phyloP scores from a whole-genome alignment of 2,113 vertebrate genomes.

The Semnornis frantzii region DNA sequence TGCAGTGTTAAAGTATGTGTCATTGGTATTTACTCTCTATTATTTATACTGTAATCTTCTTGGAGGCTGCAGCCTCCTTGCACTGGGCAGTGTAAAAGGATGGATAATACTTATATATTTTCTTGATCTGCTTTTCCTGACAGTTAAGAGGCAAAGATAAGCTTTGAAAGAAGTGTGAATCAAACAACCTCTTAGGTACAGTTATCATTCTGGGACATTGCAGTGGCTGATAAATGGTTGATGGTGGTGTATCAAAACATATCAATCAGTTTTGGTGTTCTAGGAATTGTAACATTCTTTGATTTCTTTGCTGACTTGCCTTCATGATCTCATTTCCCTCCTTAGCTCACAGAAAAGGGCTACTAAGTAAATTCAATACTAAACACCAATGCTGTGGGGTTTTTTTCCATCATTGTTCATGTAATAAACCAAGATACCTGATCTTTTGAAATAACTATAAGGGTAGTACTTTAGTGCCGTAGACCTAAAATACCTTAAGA shows the following conservation, averaged over 20 bases:
- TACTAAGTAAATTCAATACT: not conserved
- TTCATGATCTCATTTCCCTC: not conserved
- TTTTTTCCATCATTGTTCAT: not conserved
- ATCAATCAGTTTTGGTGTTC: not conserved
- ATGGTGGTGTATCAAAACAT: not conserved
- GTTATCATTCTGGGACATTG: not conserved
- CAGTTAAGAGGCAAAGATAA: not conserved
- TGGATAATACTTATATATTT: not conserved
- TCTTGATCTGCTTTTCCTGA: not conserved
- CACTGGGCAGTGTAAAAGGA: not conserved
- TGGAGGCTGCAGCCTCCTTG: not conserved
- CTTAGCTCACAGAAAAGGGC: not conserved
- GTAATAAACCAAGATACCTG: not conserved
- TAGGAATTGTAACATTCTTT: not conserved
- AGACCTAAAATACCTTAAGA: constrained; percentile 8
- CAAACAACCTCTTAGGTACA: not conserved
- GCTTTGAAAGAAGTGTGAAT: not conserved
- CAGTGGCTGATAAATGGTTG: not conserved
- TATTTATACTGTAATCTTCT: constrained; percentile 20
- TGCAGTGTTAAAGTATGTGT: not conserved
- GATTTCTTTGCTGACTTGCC: not conserved
- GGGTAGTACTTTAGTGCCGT: not conserved
- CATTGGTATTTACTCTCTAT: constrained; percentile 33
- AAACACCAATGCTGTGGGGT: not conserved
- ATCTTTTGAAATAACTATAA: not conserved